Conservation (phyloP, 2,113 vertebrate species). For the Scomber japonicus region DNA sequence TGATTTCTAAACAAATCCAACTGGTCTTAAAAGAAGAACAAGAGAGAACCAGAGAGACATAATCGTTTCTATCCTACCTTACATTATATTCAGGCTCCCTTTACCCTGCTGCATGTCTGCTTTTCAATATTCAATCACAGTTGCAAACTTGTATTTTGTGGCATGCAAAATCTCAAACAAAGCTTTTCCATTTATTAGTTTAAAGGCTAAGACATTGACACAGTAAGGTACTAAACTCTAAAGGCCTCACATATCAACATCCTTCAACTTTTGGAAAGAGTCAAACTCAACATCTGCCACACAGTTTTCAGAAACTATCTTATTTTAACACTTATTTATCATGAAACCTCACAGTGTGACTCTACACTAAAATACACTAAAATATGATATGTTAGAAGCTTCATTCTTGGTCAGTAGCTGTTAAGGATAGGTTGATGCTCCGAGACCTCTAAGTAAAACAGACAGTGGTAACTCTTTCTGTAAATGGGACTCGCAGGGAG, state of each 20-base stretch:
- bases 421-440: slow-evolving; percentile 45
- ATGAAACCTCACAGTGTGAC: slow-evolving; percentile 68
- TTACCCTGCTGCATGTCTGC: too few species aligned
- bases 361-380: neutral
- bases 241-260: slow-evolving; percentile 4
- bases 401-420: slow-evolving; percentile 38
- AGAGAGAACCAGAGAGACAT: too few species aligned
- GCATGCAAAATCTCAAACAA: too few species aligned
- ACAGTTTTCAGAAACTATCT: slow-evolving; percentile 16
- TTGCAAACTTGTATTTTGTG: too few species aligned
- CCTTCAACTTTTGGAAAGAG: slow-evolving; percentile 40
- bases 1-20: too few species aligned
- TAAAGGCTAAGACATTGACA: neutral
- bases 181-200: too few species aligned
- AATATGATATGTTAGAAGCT: slow-evolving; percentile 7
- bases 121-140: too few species aligned
- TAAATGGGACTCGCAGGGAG: slow-evolving; percentile 71
- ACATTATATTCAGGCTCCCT: too few species aligned
- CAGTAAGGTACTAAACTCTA: neutral
- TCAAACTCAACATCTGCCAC: slow-evolving; percentile 50
- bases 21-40: too few species aligned
- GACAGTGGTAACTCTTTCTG: slow-evolving; percentile 70
- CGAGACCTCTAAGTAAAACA: slow-evolving; percentile 61
- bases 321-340: slow-evolving; percentile 57
- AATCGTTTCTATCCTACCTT: too few species aligned